Conservation (phyloP, 2,888 invertebrate species). For the Orchesella flavescens region DNA sequence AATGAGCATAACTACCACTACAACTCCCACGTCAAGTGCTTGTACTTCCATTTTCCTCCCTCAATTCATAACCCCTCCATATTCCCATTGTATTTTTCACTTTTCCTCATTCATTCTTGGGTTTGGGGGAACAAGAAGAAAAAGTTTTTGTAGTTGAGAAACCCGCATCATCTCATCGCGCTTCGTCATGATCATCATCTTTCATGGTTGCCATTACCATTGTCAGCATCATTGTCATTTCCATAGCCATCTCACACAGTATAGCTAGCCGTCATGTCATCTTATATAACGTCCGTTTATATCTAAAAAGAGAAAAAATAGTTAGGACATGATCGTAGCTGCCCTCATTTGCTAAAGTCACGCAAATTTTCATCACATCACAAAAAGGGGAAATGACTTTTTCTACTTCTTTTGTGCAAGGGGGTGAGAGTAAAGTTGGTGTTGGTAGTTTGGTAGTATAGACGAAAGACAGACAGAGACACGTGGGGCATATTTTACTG, state of each 20-base stretch:
- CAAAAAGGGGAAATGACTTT: conserved; percentile 18
- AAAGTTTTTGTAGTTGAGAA: conserved; percentile 34
- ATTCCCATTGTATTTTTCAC: conserved; percentile 49
- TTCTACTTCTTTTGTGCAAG: conserved; percentile 4
- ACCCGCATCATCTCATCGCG: conserved; percentile 43
- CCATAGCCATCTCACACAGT: conserved; percentile 19
- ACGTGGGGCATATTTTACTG: conserved; percentile 1
- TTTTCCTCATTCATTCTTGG: conserved; percentile 35
- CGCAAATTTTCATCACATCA: conserved; percentile 43
- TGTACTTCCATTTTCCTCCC: neutral
- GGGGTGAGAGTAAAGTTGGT: no score
- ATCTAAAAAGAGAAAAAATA: neutral
- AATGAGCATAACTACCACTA: conserved; percentile 7
- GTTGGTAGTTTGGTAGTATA: no score
- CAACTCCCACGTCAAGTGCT: conserved; percentile 7
- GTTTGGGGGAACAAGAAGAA: conserved; percentile 37
- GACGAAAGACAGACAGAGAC: conserved; percentile 12
- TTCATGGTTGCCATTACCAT: conserved; percentile 47
- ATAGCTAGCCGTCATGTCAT: conserved; percentile 1
- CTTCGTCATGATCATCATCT: conserved; percentile 43
- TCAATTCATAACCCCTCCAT: conserved; percentile 49
- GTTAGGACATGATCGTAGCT: neutral
- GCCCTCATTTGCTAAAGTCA: conserved; percentile 58
- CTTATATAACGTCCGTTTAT: neutral
- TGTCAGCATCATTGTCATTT: conserved; percentile 38